Conservation (phyloP, 2,888 invertebrate species). For the Lingula anatina region DNA sequence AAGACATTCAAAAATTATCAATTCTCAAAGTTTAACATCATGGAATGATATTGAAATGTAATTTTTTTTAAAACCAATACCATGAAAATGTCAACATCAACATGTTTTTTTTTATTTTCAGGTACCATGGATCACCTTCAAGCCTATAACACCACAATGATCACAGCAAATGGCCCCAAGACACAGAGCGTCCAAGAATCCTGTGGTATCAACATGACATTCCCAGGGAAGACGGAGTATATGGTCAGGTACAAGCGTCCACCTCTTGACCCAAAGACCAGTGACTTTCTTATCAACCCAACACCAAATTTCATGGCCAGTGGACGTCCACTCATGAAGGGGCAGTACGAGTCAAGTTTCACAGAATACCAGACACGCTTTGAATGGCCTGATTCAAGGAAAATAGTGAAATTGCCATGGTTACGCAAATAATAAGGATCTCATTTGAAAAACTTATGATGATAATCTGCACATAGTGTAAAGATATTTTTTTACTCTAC, state of each 20-base stretch:
- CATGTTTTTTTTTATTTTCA: too few species aligned
- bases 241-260: slow-evolving; percentile 34
- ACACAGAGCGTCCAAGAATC: slow-evolving; percentile 43
- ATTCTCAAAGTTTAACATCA: too few species aligned
- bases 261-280: slow-evolving; percentile 22
- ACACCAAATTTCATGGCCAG: slow-evolving; percentile 36
- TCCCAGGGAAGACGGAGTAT: slow-evolving; percentile 48
- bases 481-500: too few species aligned
- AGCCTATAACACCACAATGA: neutral
- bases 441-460: too few species aligned
- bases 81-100: too few species aligned
- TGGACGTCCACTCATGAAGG: slow-evolving; percentile 36
- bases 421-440: slow-evolving; percentile 26
- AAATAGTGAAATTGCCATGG: slow-evolving; percentile 44
- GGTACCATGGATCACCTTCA: neutral
- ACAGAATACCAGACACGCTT: slow-evolving; percentile 48
- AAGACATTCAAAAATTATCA: too few species aligned
- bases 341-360: slow-evolving; percentile 19
- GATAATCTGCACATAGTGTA: too few species aligned
- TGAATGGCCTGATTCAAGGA: slow-evolving; percentile 45
- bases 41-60: too few species aligned
- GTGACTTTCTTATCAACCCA: slow-evolving; percentile 46
- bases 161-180: slow-evolving; percentile 13
- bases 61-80: too few species aligned
- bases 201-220: slow-evolving; percentile 48